Base-by-base conservation (phyloP, 1,140 invertebrate genomes). In the Euborellia annulipes region DNA sequence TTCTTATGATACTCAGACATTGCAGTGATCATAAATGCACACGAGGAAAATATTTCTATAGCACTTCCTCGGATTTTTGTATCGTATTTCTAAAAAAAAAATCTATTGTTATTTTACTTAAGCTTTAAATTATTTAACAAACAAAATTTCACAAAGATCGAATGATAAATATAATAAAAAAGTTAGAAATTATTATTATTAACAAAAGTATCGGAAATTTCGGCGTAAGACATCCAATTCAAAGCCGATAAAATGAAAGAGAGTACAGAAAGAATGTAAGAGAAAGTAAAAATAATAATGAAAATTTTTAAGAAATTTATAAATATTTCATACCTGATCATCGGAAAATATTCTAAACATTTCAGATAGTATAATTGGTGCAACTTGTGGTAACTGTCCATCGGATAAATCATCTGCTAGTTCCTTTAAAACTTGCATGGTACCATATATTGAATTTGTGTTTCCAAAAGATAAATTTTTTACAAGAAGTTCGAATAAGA, bases 371-470 rank as follows among this genome's bases (percentile, higher is more conserved):
- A 86, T 77, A 7, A 84, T 68, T 7, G 81, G 80, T 13, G 79
- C 80, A 34, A 85, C 71, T 54, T 78, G 71, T 17, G 72, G 70
- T 47, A 85, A 72, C 56, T 84, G 79, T 13, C 60, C 68, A 52
- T 85, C 82, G 7, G 71, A 72, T 2, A 82, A 63, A 60, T 85
- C 81, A 46, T 78, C 69, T 4, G 71, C 71, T 48, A 85, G 79
- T 61, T 85, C 81, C 49, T 73, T 74, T 18, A 86, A 61, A 18
- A 85, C 81, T 58, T 81, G 66, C 79, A 86, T 84, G 7, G 81
- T 76, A 36, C 82, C 82, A 62, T 85, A 78, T 19, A 85, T 78
- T 2, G 78, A 71, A 60, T 65, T 62, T 48, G 72, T 66, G 48
- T 67, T 70, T 45, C 64, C 60, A 2, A 67, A 66, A 6, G 67